Conservation (phyloP, 2,888 invertebrate genomes). For the Eupsilia transversa region DNA sequence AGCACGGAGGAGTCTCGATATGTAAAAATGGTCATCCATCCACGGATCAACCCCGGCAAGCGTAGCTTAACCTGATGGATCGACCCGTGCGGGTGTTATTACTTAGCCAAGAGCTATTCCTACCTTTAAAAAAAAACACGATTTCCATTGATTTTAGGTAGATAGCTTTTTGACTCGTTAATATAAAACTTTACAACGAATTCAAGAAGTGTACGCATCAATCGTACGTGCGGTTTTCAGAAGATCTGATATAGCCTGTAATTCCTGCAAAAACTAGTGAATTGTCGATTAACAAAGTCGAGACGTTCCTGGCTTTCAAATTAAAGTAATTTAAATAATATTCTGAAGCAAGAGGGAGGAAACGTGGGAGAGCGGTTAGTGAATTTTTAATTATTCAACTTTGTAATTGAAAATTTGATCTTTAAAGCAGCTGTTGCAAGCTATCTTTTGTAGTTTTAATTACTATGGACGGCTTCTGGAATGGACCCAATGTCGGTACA, state of each 20-base stretch:
- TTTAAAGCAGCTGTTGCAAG: constrained; percentile 33
- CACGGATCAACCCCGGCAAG: too few species aligned
- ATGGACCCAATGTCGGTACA: neutral
- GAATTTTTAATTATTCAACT: constrained; percentile 51
- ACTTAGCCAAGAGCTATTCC: too few species aligned
- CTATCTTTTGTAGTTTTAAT: constrained; percentile 9
- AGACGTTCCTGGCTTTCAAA: constrained; percentile 29
- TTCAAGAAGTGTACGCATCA: neutral
- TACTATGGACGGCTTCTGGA: neutral
- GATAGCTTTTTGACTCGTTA: neutral
- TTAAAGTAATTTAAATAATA: constrained; percentile 53
- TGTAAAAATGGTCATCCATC: too few species aligned
- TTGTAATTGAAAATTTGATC: constrained; percentile 45
- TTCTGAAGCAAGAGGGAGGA: constrained; percentile 11
- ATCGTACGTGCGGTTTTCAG: neutral
- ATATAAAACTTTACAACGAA: neutral
- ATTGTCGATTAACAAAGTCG: constrained; percentile 36
- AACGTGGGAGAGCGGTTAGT: constrained; percentile 35
- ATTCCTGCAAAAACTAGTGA: constrained; percentile 2
- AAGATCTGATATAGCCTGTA: too few species aligned
- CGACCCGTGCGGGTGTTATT: too few species aligned
- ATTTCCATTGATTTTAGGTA: neutral
- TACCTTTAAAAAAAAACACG: too few species aligned
- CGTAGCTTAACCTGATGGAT: too few species aligned
- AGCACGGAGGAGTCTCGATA: too few species aligned